A percentile compares a stretch with the other conserved stretches of the same genome.
Evolutionary conservation across 2,797 vertebrate species (phyloP).

Genomic region (Xyrichtys novacula): DNA sequence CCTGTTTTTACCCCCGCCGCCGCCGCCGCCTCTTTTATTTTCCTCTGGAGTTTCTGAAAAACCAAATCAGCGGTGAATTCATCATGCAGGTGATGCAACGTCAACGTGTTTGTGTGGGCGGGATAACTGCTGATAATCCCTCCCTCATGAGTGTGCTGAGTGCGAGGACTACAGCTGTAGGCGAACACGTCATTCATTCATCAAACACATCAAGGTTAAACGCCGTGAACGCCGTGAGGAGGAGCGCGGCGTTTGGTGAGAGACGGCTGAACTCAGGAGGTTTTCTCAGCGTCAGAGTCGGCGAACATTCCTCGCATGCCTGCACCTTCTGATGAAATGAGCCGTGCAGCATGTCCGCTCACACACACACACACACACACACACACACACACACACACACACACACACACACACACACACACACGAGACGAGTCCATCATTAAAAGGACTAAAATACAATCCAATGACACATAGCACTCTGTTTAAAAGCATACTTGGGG

Average conservation of each 20-base stretch:
- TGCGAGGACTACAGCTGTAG: slow-evolving; percentile 17
- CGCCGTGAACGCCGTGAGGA: slow-evolving; percentile 2
- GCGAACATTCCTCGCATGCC: slow-evolving; percentile 8
- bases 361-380: slow-evolving; percentile 26
- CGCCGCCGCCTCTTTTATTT: slow-evolving; percentile 51
- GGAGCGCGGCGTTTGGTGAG: background rate
- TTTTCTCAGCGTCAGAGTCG: slow-evolving; percentile 28
- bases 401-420: slow-evolving; percentile 15
- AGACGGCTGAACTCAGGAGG: slow-evolving; percentile 5
- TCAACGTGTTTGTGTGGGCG: slow-evolving; percentile 45
- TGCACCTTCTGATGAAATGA: slow-evolving; percentile 43
- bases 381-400: slow-evolving; percentile 10
- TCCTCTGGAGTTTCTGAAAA: slow-evolving; percentile 51
- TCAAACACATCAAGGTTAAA: slow-evolving; percentile 45
- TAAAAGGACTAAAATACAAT: slow-evolving; percentile 78
- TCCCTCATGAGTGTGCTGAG: slow-evolving; percentile 41
- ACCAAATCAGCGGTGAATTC: slow-evolving; percentile 51
- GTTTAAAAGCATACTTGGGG: slow-evolving; percentile 82
- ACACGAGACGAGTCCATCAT: slow-evolving; percentile 65
- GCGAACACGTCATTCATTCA: slow-evolving; percentile 29
- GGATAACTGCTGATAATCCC: slow-evolving; percentile 51
- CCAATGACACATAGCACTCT: slow-evolving; percentile 78
- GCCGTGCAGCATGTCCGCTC: slow-evolving; percentile 42
- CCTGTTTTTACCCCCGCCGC: slow-evolving; percentile 42
- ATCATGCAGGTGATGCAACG: slow-evolving; percentile 58